Evolutionary conservation across 2,888 invertebrate species (phyloP), one percentile per base, ranked within the genome.

Genomic region (Saturnia pavonia): DNA sequence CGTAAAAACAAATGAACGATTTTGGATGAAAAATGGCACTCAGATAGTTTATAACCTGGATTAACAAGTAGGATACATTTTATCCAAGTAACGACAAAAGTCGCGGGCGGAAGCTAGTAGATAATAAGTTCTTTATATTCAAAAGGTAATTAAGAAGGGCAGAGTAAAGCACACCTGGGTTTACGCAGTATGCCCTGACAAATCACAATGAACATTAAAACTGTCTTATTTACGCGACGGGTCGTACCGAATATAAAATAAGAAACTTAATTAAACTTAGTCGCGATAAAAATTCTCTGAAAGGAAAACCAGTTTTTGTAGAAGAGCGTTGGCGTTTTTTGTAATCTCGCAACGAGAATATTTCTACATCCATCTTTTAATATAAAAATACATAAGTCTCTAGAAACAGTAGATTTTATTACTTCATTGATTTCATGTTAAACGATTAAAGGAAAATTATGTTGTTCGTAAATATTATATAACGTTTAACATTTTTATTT

Each of bases 101-200:
- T n/a, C n/a, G n/a, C n/a, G n/a, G n/a, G n/a, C n/a, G n/a, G n/a
- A n/a, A n/a, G n/a, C n/a, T n/a, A 19, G 12, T 63, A 34, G 12
- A 40, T 65, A 65, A 65, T 65, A 40, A 65, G 40, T 65, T 40
- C 57, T 65, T 65, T 81, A 82, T 80, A 82, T 82, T 83, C 77
- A 80, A 80, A 82, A 75, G 78, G 77, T 77, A 73, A 78, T 79
- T 79, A 75, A 74, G 76, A 69, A 70, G 70, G 70, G 68, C 71
- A 73, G 69, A 72, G 77, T 85, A 78, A 83, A 80, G 73, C 71
- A 78, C 84, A 84, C 83, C 81, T 83, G 83, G 75, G 72, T 48
- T 22, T 22, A 70, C 68, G 72, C 42, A 40, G 12, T n/a, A 48
- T 69, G 68, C 48, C 65, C 34, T 69, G 63, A 72, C 69, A 78